Evolutionary conservation across 2,797 vertebrate genomes (phyloP).

Genomic region (Sebastes nivosus): DNA sequence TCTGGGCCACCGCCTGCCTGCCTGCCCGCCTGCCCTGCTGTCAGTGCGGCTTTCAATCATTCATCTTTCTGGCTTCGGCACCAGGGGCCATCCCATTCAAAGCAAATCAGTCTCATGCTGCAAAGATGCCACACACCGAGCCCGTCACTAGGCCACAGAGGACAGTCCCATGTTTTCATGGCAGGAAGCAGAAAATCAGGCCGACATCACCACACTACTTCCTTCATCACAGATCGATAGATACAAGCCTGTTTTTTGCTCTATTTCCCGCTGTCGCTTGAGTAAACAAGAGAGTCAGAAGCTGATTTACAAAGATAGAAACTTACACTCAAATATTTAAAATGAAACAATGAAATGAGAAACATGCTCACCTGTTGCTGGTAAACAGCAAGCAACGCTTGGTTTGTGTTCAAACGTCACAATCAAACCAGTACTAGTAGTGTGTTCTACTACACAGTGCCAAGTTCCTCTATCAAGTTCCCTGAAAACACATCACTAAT

Average conservation of each 20-base stretch:
- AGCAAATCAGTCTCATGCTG: conserved; percentile 77
- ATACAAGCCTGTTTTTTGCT: conserved; percentile 41
- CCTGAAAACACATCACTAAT: conserved; percentile 57
- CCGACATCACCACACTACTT: conserved; percentile 59
- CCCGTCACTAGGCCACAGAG: conserved; percentile 47
- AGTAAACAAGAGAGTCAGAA: conserved; percentile 23
- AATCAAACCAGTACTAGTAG: conserved; percentile 19
- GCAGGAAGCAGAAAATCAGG: conserved; percentile 65
- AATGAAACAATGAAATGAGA: not conserved
- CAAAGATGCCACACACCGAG: conserved; percentile 66
- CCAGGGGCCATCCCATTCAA: conserved; percentile 67
- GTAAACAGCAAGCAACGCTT: conserved; percentile 21
- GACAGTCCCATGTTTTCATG: conserved; percentile 58
- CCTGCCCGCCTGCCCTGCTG: conserved; percentile 55
- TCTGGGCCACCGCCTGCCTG: conserved; percentile 71
- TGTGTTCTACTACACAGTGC: conserved; percentile 29
- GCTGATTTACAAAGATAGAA: conserved; percentile 24
- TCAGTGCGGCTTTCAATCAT: conserved; percentile 79
- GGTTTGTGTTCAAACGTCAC: conserved; percentile 34
- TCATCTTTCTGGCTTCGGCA: conserved; percentile 73
- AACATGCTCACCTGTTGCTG: conserved; percentile 34
- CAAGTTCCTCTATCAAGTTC: conserved; percentile 74
- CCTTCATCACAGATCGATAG: conserved; percentile 62
- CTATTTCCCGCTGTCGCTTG: conserved; percentile 15
- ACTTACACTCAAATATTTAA: conserved; percentile 13